Evolutionary conservation across 1,140 invertebrate species (phyloP).

Genomic region (Triops longicaudatus): DNA sequence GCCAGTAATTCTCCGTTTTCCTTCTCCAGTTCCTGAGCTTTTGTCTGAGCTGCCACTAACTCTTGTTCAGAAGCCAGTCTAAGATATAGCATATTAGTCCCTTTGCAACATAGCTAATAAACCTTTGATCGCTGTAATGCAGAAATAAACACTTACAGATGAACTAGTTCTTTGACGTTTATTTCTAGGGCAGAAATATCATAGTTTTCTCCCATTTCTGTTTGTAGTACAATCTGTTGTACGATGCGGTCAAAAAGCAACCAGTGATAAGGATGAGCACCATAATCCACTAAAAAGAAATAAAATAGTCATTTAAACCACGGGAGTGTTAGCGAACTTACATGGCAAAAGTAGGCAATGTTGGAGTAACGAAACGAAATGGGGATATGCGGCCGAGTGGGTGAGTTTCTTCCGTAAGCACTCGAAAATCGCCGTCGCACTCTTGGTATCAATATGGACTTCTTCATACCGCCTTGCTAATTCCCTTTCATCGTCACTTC

Average conservation of each 20-base stretch:
- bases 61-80: slow-evolving; percentile 88
- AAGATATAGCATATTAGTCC: slow-evolving; percentile 19
- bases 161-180: slow-evolving; percentile 83
- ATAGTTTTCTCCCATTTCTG: slow-evolving; percentile 61
- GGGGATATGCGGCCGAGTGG: slow-evolving; percentile 85
- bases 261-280: slow-evolving; percentile 82
- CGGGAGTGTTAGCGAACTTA: slow-evolving; percentile 48
- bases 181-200: slow-evolving; percentile 78
- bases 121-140: no score
- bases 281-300: slow-evolving; percentile 58
- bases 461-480: slow-evolving; percentile 77
- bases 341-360: slow-evolving; percentile 83
- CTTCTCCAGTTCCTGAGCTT: slow-evolving; percentile 77
- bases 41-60: slow-evolving; percentile 71
- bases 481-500: slow-evolving; percentile 93
- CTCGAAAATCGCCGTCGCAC: slow-evolving; percentile 88
- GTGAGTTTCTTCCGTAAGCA: slow-evolving; percentile 78
- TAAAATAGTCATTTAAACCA: slow-evolving; percentile 34
- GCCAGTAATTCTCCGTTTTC: slow-evolving; percentile 80
- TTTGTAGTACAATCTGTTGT: slow-evolving; percentile 91
- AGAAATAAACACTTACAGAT: slow-evolving; percentile 48
- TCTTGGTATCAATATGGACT: slow-evolving; percentile 91
- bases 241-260: slow-evolving; percentile 84
- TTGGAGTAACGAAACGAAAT: slow-evolving; percentile 82
- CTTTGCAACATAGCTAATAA: neutral